These are phyloP conservation scores for Cariama cristata DNA, from an alignment of 2,113 vertebrate species.

Conservation along the genomic window DNA sequence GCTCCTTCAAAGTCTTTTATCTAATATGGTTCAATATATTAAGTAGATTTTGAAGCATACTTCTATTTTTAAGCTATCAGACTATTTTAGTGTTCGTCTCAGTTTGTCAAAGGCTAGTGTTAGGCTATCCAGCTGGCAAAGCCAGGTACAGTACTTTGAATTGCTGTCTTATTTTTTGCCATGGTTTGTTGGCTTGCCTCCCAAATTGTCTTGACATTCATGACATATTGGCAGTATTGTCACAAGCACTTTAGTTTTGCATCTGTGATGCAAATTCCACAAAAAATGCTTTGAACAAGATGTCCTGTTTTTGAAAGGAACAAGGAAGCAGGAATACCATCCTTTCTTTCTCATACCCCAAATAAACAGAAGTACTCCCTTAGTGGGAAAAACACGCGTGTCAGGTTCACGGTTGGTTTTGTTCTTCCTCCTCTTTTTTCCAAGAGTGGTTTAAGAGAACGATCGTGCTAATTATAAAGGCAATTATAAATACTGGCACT, in stretches of 20 bases:
- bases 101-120: neutral
- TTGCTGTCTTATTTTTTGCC: neutral
- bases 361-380: neutral
- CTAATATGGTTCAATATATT: neutral
- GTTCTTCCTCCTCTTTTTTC: neutral
- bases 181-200: neutral
- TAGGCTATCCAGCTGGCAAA: accelerated
- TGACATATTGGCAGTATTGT: neutral
- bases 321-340: neutral
- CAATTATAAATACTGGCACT: neutral
- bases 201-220: neutral
- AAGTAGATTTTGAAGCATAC: neutral
- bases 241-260: neutral
- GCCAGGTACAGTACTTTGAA: neutral
- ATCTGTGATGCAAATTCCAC: neutral
- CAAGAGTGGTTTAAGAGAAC: neutral
- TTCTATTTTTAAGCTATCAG: neutral
- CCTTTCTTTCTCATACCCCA: neutral
- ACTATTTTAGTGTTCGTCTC: neutral
- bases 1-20: neutral
- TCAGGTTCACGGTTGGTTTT: neutral
- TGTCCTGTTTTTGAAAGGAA: neutral
- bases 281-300: neutral
- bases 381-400: neutral
- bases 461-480: neutral